Percentiles rank a stretch among this genome's conserved stretches.
These are phyloP conservation scores for Lysiphlebus fabarum DNA, from an alignment of 1,140 invertebrate genomes.

Conservation along the genomic window DNA sequence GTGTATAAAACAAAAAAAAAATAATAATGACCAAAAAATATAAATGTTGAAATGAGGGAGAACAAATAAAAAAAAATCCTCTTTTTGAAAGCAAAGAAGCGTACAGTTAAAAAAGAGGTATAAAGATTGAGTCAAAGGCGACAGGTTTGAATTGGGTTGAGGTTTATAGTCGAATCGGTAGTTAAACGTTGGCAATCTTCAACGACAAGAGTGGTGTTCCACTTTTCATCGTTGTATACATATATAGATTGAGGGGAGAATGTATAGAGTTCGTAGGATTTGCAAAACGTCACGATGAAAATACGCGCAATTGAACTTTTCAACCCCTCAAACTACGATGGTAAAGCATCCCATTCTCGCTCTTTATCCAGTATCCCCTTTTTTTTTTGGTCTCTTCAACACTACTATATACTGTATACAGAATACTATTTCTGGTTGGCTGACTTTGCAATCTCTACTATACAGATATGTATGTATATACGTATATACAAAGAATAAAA, in stretches of 20 bases:
- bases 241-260: conserved; percentile 1
- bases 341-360: conserved; percentile 3
- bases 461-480: conserved; percentile 15
- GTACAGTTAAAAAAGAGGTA: not conserved
- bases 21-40: no score
- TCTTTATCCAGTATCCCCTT: conserved; percentile 19
- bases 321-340: conserved; percentile 41
- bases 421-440: no score
- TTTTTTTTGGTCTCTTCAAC: conserved; percentile 21
- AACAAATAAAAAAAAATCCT: no score
- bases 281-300: conserved; percentile 50
- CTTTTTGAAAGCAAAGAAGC: no score
- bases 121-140: not conserved
- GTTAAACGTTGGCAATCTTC: conserved; percentile 34
- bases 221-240: conserved; percentile 33
- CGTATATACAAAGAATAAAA: not conserved
- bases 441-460: conserved; percentile 20
- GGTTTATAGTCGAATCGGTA: conserved; percentile 21
- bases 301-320: conserved; percentile 57
- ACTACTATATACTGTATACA: not conserved
- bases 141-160: not conserved
- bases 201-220: conserved; percentile 32
- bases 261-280: conserved; percentile 39
- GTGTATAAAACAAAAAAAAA: no score
- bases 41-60: no score